phyloP scores from a whole-genome alignment of 2,113 vertebrate species.

The Muntiacus reevesi region DNA sequence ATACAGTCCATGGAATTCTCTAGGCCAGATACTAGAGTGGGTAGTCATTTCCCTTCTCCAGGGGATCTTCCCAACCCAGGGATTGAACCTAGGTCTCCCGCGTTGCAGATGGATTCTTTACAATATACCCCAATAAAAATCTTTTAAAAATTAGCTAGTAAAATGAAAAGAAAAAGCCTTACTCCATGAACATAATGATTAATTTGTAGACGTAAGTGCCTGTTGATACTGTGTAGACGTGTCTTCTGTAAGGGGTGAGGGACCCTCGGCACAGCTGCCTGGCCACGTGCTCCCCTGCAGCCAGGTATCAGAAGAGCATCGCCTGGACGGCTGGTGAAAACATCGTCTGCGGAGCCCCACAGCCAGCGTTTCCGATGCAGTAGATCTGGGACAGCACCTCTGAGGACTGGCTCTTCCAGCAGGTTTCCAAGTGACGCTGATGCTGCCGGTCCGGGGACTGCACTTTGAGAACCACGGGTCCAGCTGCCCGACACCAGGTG shows the following conservation, averaged over 20 bases:
- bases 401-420: not conserved
- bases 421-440: not conserved
- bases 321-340: rapidly evolving
- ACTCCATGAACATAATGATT: not conserved
- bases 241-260: rapidly evolving
- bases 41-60: not conserved
- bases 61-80: not conserved
- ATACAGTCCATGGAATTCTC: not conserved
- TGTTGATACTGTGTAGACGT: rapidly evolving
- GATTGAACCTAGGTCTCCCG: not conserved
- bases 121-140: not conserved
- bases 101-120: not conserved
- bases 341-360: not conserved
- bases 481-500: rapidly evolving
- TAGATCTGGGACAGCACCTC: not conserved
- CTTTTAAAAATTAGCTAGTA: not conserved
- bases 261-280: not conserved
- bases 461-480: not conserved
- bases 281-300: not conserved
- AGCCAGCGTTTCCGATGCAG: not conserved
- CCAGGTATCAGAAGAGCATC: not conserved
- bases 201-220: not conserved
- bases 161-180: not conserved
- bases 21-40: not conserved
- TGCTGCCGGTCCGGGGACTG: rapidly evolving